A percentile compares a stretch with the other conserved stretches of the same genome.
Conservation (phyloP, 2,113 vertebrate species). For the Ictalurus furcatus region DNA sequence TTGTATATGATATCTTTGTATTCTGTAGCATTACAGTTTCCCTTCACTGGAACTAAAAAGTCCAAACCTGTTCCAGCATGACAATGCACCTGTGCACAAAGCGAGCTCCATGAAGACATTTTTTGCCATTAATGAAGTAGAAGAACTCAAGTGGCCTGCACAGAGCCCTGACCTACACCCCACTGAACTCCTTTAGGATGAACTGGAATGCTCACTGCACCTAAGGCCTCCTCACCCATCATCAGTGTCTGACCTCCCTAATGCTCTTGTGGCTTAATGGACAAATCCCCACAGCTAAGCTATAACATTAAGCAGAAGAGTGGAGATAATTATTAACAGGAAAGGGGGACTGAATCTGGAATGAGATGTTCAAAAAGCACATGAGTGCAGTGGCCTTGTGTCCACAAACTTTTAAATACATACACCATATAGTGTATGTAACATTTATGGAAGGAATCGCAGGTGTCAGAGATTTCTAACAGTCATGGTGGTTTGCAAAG, state of each 20-base stretch:
- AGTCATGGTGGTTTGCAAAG: background rate
- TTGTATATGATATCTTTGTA: background rate
- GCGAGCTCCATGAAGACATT: background rate
- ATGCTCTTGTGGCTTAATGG: background rate
- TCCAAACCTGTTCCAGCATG: background rate
- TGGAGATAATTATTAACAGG: background rate
- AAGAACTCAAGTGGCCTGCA: background rate
- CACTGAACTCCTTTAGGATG: background rate
- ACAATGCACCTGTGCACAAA: background rate
- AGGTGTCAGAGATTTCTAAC: background rate
- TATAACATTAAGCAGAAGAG: background rate
- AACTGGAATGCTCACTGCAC: background rate
- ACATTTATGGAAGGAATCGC: background rate
- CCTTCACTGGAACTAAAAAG: background rate
- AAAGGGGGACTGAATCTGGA: background rate
- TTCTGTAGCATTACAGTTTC: background rate
- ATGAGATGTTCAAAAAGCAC: background rate
- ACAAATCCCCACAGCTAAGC: background rate
- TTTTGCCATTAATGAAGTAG: background rate
- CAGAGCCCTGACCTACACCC: background rate
- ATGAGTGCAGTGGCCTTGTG: background rate
- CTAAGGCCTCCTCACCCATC: background rate
- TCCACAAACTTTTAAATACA: background rate
- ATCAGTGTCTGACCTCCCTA: background rate
- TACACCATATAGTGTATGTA: background rate